Conservation (phyloP, 2,113 vertebrate species). For the Pangasianodon gigas region DNA sequence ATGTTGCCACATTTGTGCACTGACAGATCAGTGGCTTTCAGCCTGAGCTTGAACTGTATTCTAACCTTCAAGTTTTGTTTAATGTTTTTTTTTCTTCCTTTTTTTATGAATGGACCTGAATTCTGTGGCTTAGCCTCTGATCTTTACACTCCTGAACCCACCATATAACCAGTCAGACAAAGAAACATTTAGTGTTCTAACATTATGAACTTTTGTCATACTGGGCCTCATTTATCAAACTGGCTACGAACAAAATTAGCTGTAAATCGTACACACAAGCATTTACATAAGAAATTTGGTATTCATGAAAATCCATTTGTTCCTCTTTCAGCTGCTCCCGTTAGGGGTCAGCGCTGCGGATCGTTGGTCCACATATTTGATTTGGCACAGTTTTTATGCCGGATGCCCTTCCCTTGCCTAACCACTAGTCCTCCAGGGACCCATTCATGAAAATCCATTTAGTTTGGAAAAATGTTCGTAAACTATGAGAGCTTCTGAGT, state of each 20-base stretch:
- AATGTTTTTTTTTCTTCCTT: background rate
- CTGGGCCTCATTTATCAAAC: background rate
- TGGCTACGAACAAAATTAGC: background rate
- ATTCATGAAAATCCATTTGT: background rate
- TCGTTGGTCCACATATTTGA: too few species aligned
- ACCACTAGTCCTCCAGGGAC: too few species aligned
- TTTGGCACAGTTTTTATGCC: too few species aligned
- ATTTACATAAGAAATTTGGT: background rate
- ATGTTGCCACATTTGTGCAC: background rate
- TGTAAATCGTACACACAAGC: background rate
- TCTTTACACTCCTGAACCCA: background rate
- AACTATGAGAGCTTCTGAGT: background rate
- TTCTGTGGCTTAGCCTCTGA: background rate
- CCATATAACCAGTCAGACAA: background rate
- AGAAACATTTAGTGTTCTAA: background rate
- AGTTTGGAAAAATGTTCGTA: background rate
- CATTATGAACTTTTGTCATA: background rate
- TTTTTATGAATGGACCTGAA: constrained; percentile 16
- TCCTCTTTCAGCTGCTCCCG: too few species aligned
- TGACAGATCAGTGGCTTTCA: background rate
- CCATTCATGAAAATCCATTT: background rate
- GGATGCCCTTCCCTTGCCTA: too few species aligned
- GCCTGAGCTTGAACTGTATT: background rate
- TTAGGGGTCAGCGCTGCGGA: too few species aligned
- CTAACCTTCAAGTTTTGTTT: background rate